Evolutionary conservation across 2,113 vertebrate genomes (phyloP).

Genomic region (Zosterops hypoxanthus): DNA sequence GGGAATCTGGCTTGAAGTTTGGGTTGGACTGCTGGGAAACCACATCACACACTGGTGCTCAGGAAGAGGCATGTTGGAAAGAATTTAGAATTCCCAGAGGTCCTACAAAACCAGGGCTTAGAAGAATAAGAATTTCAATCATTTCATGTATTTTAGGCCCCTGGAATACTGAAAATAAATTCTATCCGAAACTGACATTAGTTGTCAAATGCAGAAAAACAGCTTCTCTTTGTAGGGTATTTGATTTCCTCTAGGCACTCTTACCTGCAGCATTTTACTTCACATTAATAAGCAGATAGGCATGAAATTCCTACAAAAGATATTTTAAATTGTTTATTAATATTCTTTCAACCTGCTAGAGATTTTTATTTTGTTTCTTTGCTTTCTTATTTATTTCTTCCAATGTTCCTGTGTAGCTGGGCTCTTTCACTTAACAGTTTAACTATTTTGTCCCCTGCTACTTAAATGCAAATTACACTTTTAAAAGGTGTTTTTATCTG

Average conservation of each 20-base stretch:
- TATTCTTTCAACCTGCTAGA: background rate
- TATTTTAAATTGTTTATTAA: background rate
- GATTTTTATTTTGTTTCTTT: background rate
- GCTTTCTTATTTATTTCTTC: background rate
- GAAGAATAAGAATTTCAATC: background rate
- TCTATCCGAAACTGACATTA: background rate
- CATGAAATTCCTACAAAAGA: background rate
- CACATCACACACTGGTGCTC: background rate
- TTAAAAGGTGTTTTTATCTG: background rate
- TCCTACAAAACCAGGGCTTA: background rate
- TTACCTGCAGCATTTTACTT: background rate
- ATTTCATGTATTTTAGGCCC: background rate
- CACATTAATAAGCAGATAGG: background rate
- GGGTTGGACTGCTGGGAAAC: background rate
- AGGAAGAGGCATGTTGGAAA: background rate
- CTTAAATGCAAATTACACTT: background rate
- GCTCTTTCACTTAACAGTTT: background rate
- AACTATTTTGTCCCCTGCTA: background rate
- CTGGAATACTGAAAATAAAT: background rate
- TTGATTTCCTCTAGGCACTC: background rate
- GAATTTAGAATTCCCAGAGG: constrained; percentile 12
- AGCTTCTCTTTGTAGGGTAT: background rate
- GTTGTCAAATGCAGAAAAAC: background rate
- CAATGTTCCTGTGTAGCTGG: background rate
- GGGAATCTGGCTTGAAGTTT: background rate